Percentiles rank a stretch among this genome's conserved stretches.
Conservation (phyloP, 2,113 vertebrate genomes). For the Pica pica region DNA sequence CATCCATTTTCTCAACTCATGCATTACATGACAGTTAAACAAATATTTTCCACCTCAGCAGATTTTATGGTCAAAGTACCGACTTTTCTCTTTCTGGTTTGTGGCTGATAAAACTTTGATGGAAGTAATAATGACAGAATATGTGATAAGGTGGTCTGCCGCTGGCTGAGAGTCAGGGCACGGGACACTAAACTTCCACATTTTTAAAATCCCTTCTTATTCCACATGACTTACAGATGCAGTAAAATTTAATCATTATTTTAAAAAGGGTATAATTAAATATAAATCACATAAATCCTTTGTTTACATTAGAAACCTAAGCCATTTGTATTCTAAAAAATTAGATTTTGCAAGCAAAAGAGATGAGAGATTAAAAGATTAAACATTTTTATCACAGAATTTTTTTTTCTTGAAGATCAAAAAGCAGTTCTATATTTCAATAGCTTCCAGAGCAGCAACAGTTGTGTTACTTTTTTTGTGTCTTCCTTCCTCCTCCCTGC, state of each 20-base stretch:
- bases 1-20: background rate
- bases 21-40: background rate
- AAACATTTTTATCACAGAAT: background rate
- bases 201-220: background rate
- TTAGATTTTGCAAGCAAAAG: background rate
- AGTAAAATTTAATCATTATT: background rate
- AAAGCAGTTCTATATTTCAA: background rate
- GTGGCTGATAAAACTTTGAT: background rate
- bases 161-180: background rate
- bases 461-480: background rate
- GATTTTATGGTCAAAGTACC: background rate
- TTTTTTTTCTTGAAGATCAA: background rate
- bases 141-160: background rate
- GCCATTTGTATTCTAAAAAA: background rate
- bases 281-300: background rate
- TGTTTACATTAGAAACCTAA: background rate
- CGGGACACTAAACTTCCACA: accelerated
- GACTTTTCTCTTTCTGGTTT: background rate
- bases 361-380: background rate
- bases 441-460: background rate
- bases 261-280: background rate
- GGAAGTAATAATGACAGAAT: background rate
- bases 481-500: background rate
- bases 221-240: background rate
- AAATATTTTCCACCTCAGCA: background rate